A percentile compares a stretch with the other conserved stretches of the same genome.
Conservation (phyloP, 2,797 vertebrate genomes). For the Typhlichthys eigenmanni region DNA sequence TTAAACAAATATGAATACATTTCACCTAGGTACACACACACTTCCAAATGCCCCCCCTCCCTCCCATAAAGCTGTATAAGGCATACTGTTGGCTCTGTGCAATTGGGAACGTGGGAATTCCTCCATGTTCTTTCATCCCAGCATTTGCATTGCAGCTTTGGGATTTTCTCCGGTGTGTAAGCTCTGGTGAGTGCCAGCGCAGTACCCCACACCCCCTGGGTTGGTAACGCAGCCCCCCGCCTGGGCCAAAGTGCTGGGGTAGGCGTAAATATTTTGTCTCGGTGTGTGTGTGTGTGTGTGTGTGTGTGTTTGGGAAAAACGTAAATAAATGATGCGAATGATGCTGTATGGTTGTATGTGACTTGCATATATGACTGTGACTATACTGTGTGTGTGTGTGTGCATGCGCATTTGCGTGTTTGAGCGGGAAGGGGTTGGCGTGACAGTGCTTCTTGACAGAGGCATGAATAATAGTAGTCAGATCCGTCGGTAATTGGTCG, state of each 20-base stretch:
- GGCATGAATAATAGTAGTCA: slow-evolving; percentile 55
- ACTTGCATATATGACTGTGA: slow-evolving; percentile 38
- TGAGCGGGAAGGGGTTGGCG: slow-evolving; percentile 25
- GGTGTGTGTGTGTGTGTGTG: slow-evolving; percentile 23
- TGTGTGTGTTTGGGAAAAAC: slow-evolving; percentile 26
- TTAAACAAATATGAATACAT: not conserved
- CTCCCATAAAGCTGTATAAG: not conserved
- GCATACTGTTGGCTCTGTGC: not conserved
- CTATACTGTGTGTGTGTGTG: slow-evolving; percentile 34
- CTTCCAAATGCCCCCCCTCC: too few relatives aligned
- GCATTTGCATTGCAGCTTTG: slow-evolving; percentile 39
- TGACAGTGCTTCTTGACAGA: slow-evolving; percentile 54
- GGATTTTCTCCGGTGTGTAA: slow-evolving; percentile 41
- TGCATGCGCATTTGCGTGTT: slow-evolving; percentile 12
- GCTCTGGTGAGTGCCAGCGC: slow-evolving; percentile 48
- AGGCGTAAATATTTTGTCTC: slow-evolving; percentile 44
- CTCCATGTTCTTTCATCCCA: slow-evolving; percentile 38
- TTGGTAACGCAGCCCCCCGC: slow-evolving; percentile 58
- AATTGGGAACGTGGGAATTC: slow-evolving; percentile 6
- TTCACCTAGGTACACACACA: not conserved
- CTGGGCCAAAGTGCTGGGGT: slow-evolving; percentile 38
- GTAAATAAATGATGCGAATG: slow-evolving; percentile 8
- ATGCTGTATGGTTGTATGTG: slow-evolving; percentile 31
- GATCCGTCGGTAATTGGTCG: slow-evolving; percentile 72
- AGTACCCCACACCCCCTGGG: slow-evolving; percentile 62